A percentile compares a stretch with the other conserved stretches of the same genome.
phyloP scores from a whole-genome alignment of 2,888 invertebrate species.

The Ophion obscuratus region DNA sequence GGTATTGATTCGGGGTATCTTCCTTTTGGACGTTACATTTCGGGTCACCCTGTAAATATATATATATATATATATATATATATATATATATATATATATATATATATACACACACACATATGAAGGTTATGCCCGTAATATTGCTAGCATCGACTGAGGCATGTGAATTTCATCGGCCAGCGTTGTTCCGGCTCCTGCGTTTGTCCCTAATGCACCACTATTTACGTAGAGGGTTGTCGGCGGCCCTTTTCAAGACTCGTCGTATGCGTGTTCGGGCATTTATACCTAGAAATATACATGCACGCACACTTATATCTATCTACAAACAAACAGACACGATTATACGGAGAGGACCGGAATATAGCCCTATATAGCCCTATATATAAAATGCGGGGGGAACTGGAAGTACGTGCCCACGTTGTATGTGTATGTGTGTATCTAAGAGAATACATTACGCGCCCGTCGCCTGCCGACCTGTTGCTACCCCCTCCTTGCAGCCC shows the following conservation, averaged over 20 bases:
- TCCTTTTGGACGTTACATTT: too few relatives aligned
- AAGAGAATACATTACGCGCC: constrained; percentile 76
- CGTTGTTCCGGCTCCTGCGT: constrained; percentile 32
- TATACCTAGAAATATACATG: not conserved
- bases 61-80: too few relatives aligned
- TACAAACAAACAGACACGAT: not conserved
- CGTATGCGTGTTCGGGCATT: constrained; percentile 3
- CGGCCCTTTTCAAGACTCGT: constrained; percentile 48
- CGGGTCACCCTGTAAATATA: too few relatives aligned
- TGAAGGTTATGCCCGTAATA: not conserved
- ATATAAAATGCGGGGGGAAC: constrained; percentile 5
- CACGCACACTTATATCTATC: not conserved
- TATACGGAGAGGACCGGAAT: not conserved
- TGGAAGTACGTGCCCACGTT: constrained; percentile 5
- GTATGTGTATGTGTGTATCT: constrained; percentile 66
- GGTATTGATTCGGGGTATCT: too few relatives aligned
- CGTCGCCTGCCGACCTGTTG: constrained; percentile 79
- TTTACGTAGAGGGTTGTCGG: constrained; percentile 61
- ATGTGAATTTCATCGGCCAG: constrained; percentile 39
- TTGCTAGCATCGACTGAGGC: constrained; percentile 27
- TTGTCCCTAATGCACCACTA: constrained; percentile 57
- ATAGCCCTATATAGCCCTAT: constrained; percentile 5
- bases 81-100: too few relatives aligned
- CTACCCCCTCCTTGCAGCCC: constrained; percentile 72
- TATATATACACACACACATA: too few relatives aligned